phyloP scores from a whole-genome alignment of 2,888 invertebrate species.

The Heteromyza rotundicornis region DNA sequence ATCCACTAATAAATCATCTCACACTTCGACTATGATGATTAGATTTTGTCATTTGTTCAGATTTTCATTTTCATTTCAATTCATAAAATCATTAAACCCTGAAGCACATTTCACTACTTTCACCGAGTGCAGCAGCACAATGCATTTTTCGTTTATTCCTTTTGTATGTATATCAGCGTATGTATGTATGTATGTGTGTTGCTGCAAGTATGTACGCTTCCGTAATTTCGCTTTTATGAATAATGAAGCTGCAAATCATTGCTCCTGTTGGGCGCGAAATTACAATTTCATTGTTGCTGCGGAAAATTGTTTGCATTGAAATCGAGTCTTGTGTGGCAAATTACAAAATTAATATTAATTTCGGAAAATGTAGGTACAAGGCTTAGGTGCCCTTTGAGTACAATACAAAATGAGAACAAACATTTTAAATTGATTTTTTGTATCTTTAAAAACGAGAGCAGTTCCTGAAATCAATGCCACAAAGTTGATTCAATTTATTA shows the following conservation, averaged over 20 bases:
- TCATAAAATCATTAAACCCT: not conserved
- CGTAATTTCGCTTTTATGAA: constrained; percentile 13
- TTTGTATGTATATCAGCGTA: too few species aligned
- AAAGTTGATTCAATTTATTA: too few species aligned
- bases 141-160: too few species aligned
- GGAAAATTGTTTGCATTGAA: not conserved
- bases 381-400: too few species aligned
- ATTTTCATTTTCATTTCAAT: not conserved
- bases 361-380: too few species aligned
- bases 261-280: not conserved
- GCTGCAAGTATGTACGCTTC: not conserved
- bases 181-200: not conserved
- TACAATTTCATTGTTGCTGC: not conserved
- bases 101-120: constrained; percentile 6
- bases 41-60: not conserved
- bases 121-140: not conserved
- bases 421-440: too few species aligned
- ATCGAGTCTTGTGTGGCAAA: not conserved
- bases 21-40: too few species aligned
- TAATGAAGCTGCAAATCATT: constrained; percentile 15
- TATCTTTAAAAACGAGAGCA: too few species aligned
- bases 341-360: not conserved
- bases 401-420: too few species aligned
- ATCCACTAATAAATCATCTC: too few species aligned
- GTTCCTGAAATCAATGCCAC: too few species aligned